Base-by-base conservation (phyloP, 2,888 invertebrate genomes). In the Ormia ochracea region DNA sequence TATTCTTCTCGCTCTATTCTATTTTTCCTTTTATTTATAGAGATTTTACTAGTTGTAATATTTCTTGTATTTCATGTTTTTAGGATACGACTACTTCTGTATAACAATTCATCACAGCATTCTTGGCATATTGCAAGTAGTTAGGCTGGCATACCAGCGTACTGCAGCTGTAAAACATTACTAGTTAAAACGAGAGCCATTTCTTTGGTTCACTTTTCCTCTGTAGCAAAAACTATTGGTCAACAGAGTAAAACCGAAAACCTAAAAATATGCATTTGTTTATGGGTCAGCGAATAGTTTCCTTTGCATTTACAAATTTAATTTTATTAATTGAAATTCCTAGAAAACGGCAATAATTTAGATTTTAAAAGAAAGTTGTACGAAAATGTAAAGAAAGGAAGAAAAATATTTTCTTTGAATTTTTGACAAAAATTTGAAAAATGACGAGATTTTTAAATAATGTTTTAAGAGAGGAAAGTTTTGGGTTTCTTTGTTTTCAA, bases 81-180 rank as follows among this genome's bases (percentile, higher is more conserved):
- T 61, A 31, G 50, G 33, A 58, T 74, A n/a, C n/a, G n/a, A n/a
- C n/a, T n/a, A 65, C 61, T 73, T 80, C 76, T 68, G 68, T 65
- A 56, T 48, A 76, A 56, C 80, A 80, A 80, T 80, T 80, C 80
- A 80, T 80, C 80, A 80, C 80, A 76, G 45, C 66, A 80, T 80
- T 80, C 80, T 68, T 80, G 76, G 80, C 76, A 80, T 80, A 76
- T 80, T 72, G 65, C 56, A 41, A 66, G 74, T 6, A 58, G 28
- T 66, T 66, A 59, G 41, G 65, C 66, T 58, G 7, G 48, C 28
- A 50, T 26, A 28, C 45, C n/a, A 14, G 43, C 56, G 48, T 38
- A 73, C 56, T 80, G 80, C 73, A 80, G 80, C 50, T 76, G 68
- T 63, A 63, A 61, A 69, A 31, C 26, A 61, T 48, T 74, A 69